Percentiles rank a stretch among this genome's conserved stretches.
Evolutionary conservation across 2,113 vertebrate genomes (phyloP).

Genomic region (Ancistrus triradiatus): DNA sequence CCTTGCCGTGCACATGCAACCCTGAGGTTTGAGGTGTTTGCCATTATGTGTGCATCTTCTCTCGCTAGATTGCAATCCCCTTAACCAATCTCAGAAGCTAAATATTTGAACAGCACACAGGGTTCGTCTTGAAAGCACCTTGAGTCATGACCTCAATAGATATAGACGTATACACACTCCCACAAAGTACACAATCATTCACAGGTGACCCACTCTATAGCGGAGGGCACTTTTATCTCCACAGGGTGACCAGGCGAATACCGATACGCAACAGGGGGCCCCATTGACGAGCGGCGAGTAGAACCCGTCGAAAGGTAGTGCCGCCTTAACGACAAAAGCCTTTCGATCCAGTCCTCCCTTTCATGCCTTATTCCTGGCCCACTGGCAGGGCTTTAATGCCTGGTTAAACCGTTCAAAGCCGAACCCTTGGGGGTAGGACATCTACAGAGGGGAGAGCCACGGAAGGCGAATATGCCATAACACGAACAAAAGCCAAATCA

Average conservation of each 20-base stretch:
- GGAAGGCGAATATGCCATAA: conserved; percentile 19
- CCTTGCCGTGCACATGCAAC: conserved; percentile 66
- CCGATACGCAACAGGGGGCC: conserved; percentile 46
- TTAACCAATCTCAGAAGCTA: not conserved
- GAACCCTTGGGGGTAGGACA: conserved; percentile 32
- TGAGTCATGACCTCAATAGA: not conserved
- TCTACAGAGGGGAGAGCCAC: conserved; percentile 20
- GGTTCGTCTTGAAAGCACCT: not conserved
- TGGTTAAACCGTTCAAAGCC: conserved; percentile 54
- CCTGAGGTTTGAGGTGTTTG: conserved; percentile 48
- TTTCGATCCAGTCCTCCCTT: conserved; percentile 63
- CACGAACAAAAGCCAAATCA: conserved; percentile 39
- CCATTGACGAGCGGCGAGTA: conserved; percentile 30
- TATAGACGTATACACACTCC: not conserved
- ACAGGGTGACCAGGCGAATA: conserved; percentile 52
- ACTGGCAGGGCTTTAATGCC: conserved; percentile 60
- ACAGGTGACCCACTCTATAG: conserved; percentile 8
- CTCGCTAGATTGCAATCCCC: not conserved
- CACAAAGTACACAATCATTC: not conserved
- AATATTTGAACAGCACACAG: not conserved
- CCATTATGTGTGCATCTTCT: not conserved
- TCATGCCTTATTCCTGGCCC: conserved; percentile 56
- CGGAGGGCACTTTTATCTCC: conserved; percentile 57
- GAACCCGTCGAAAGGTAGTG: conserved; percentile 15
- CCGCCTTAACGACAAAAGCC: conserved; percentile 55